phyloP scores from a whole-genome alignment of 92 coral and sea anemone genomes.

The Bergia sp. region DNA sequence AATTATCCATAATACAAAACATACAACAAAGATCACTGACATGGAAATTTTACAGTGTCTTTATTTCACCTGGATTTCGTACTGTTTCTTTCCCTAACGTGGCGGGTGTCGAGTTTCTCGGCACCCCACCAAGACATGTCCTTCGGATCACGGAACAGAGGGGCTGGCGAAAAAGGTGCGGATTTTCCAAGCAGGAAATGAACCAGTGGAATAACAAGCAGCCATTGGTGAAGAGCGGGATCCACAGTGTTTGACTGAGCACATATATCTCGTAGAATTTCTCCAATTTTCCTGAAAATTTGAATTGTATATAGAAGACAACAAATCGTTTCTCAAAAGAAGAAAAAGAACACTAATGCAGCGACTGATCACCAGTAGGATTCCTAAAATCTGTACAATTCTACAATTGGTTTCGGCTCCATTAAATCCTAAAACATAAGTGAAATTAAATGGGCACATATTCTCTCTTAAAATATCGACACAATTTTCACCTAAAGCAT shows the following conservation, averaged over 20 bases:
- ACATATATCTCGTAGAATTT: neutral
- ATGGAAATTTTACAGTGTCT: neutral
- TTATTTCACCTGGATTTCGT: neutral
- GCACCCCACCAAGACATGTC: neutral
- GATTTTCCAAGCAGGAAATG: neutral
- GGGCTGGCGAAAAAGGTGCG: neutral
- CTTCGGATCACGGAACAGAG: neutral
- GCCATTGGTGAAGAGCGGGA: neutral
- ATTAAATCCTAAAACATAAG: too few relatives aligned
- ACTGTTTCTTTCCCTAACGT: neutral
- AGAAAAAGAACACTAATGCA: too few relatives aligned
- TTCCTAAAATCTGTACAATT: too few relatives aligned
- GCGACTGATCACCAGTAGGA: too few relatives aligned
- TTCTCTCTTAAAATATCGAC: too few relatives aligned
- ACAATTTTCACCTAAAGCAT: too few relatives aligned
- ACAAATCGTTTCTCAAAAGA: too few relatives aligned
- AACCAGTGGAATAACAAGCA: neutral
- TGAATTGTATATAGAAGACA: too few relatives aligned
- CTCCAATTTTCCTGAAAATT: neutral
- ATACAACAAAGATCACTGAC: neutral
- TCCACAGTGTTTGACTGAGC: neutral
- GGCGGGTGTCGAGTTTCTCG: neutral
- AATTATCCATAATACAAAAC: too few relatives aligned
- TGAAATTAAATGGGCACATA: too few relatives aligned
- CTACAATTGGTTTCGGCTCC: too few relatives aligned